These are phyloP conservation scores for Chaetophractus vellerosus DNA, from an alignment of 2,797 vertebrate species.

Conservation along the genomic window DNA sequence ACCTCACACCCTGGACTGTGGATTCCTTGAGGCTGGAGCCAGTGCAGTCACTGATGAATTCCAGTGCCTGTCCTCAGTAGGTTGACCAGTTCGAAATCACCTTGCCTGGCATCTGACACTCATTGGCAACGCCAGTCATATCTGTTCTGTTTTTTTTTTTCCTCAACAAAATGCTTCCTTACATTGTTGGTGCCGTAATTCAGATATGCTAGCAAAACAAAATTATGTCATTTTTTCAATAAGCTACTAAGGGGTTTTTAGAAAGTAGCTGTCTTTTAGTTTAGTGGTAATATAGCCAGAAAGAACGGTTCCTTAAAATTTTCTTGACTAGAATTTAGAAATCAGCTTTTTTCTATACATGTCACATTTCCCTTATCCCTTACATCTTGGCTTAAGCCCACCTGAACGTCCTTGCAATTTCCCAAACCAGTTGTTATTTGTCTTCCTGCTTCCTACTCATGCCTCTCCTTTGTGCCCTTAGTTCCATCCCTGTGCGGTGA, in stretches of 20 bases:
- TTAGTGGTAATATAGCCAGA: not conserved
- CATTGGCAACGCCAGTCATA: not conserved
- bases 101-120: not conserved
- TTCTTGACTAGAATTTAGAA: not conserved
- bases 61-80: not conserved
- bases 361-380: not conserved
- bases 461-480: not conserved
- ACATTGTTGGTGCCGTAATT: not conserved
- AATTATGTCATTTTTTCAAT: not conserved
- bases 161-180: not conserved
- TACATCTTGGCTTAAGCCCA: not conserved
- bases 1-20: not conserved
- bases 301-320: not conserved
- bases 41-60: not conserved
- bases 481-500: too few species aligned
- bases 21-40: not conserved
- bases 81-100: not conserved
- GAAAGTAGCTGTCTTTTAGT: not conserved
- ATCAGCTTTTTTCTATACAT: not conserved
- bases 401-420: not conserved
- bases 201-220: not conserved
- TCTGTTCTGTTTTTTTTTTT: not conserved
- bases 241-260: not conserved
- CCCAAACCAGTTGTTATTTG: not conserved
- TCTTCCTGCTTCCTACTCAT: fast-evolving